Evolutionary conservation across 1,140 invertebrate genomes (phyloP), one percentile per base, ranked within the genome.

Genomic region (Apis cerana): DNA sequence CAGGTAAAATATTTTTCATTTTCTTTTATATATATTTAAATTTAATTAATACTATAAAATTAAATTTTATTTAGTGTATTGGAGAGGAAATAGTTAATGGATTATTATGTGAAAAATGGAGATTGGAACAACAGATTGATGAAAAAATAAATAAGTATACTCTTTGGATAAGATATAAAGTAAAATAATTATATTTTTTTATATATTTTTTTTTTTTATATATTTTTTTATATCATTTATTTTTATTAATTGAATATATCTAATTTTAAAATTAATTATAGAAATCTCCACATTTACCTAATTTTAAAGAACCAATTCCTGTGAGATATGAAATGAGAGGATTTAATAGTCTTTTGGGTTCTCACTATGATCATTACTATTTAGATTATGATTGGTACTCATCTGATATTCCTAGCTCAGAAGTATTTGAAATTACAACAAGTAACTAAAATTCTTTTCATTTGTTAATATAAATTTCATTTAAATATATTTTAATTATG

Each of bases 321-420:
- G 94, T 97, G 43, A 96, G 96, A 72, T 99, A 99, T 93, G 97
- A 98, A 93, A 99, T 99, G 98, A 96, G 96, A 89, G 98, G 98
- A 21, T 99, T 96, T 92, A 99, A 99, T 91, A 96, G 96, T 0
- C 94, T 99, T 1, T 94, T 99, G 1, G 98, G 98, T 1, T 99
- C 98, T 12, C 98, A 99, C 94, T 99, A 98, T 91, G 98, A 99
- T 94, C 98, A 99, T 94, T 99, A 99, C 91, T 97, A 98, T 92
- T 91, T 99, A 48, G 95, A 97, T 50, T 99, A 99, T 91, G 95
- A 96, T 75, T 96, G 96, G 89, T 99, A 96, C 89, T 95, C 95
- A 23, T 94, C 95, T 48, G 96, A 96, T 50, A 94, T 95, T 50
- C 97, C 97, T 43, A 95, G 95, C 80, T 94, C 95, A 65, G 95